Evolutionary conservation across 2,888 invertebrate genomes (phyloP).

Genomic region (Proisotoma minuta): DNA sequence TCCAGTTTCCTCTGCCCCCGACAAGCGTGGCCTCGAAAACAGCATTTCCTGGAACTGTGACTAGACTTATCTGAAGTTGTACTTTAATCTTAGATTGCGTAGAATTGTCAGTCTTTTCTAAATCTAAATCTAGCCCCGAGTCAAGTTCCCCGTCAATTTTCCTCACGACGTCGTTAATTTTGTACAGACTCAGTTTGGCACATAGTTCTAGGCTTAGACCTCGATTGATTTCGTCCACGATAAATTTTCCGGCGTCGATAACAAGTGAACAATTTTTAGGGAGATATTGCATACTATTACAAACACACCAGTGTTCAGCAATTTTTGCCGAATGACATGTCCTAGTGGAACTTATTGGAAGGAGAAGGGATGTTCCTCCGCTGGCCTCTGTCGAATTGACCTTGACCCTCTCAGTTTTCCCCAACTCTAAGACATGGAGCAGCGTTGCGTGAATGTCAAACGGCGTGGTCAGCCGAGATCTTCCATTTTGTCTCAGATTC

Average conservation of each 20-base stretch:
- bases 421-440: constrained; percentile 57
- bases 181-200: constrained; percentile 20
- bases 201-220: constrained; percentile 13
- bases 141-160: constrained; percentile 61
- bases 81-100: background rate
- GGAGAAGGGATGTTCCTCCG: constrained; percentile 8
- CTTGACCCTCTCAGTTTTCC: background rate
- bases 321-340: constrained; percentile 21
- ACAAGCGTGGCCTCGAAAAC: constrained; percentile 75
- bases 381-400: background rate
- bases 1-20: constrained; percentile 10
- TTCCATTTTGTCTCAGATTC: constrained; percentile 55
- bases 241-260: constrained; percentile 11
- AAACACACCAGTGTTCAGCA: constrained; percentile 19
- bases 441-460: constrained; percentile 80
- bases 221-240: constrained; percentile 18
- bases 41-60: constrained; percentile 60
- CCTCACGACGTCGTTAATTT: constrained; percentile 59
- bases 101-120: constrained; percentile 36
- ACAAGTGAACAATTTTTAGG: constrained; percentile 7
- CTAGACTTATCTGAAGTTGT: constrained; percentile 18
- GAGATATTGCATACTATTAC: constrained; percentile 12
- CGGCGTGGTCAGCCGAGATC: constrained; percentile 64
- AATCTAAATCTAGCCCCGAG: constrained; percentile 57
- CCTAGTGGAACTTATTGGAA: background rate